Percentiles rank a stretch among this genome's conserved stretches.
Evolutionary conservation across 2,888 invertebrate genomes (phyloP).

Genomic region (Heliconius aoede): DNA sequence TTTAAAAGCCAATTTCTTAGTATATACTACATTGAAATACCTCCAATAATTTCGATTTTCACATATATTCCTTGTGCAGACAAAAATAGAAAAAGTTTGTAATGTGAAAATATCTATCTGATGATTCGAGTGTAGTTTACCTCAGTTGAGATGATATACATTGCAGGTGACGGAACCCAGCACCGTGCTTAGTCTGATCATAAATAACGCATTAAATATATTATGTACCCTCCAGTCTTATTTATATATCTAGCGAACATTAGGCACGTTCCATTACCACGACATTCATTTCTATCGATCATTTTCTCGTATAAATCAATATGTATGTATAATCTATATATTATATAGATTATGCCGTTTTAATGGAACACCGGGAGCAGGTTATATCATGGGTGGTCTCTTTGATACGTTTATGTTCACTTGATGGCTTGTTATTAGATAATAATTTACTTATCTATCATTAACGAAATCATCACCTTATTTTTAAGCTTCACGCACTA

Average conservation of each 20-base stretch:
- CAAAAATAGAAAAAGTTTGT: no score
- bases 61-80: no score
- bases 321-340: no score
- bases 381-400: conserved; percentile 10
- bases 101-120: no score
- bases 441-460: neutral
- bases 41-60: no score
- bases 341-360: conserved; percentile 16
- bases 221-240: neutral
- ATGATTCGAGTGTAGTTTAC: no score
- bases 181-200: neutral
- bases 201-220: neutral
- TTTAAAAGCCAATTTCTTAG: no score
- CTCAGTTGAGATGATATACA: no score
- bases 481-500: neutral
- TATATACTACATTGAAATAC: no score
- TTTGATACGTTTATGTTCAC: neutral
- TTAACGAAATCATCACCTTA: neutral
- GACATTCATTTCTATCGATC: neutral
- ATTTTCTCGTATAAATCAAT: conserved; percentile 17
- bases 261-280: neutral
- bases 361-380: conserved; percentile 9
- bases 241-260: neutral
- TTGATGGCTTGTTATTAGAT: conserved; percentile 19
- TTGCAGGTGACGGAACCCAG: no score